These are phyloP conservation scores for Columbina picui DNA, from an alignment of 2,113 vertebrate genomes.

Conservation along the genomic window DNA sequence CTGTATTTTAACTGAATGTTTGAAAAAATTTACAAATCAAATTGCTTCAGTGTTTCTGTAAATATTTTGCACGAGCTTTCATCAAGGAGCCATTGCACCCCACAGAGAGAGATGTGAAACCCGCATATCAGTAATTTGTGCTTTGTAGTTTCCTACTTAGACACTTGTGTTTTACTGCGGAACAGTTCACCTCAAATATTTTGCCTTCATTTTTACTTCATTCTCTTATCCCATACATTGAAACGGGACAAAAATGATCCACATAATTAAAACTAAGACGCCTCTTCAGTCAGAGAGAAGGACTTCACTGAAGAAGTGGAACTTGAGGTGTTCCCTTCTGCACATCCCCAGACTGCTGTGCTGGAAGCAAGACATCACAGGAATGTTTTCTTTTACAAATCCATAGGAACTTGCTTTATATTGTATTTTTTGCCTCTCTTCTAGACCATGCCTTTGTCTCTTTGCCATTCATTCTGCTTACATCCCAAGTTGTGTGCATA, in stretches of 20 bases:
- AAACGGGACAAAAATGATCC: not conserved
- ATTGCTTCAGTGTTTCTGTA: not conserved
- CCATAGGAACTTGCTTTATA: not conserved
- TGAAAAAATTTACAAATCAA: conserved; percentile 14
- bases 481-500: not conserved
- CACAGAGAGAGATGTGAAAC: not conserved
- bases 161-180: not conserved
- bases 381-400: not conserved
- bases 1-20: not conserved
- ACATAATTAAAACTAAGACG: not conserved
- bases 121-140: not conserved
- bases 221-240: not conserved
- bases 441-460: not conserved
- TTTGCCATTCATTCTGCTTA: not conserved
- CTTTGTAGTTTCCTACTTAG: not conserved
- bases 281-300: not conserved
- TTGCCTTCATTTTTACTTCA: not conserved
- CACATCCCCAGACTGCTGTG: fast-evolving
- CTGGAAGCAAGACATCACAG: not conserved
- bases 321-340: not conserved
- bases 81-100: not conserved
- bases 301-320: not conserved
- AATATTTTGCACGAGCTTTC: not conserved
- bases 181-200: not conserved
- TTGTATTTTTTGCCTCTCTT: not conserved